phyloP scores from a whole-genome alignment of 2,888 invertebrate species.

The Caenorhabditis macrosperma region DNA sequence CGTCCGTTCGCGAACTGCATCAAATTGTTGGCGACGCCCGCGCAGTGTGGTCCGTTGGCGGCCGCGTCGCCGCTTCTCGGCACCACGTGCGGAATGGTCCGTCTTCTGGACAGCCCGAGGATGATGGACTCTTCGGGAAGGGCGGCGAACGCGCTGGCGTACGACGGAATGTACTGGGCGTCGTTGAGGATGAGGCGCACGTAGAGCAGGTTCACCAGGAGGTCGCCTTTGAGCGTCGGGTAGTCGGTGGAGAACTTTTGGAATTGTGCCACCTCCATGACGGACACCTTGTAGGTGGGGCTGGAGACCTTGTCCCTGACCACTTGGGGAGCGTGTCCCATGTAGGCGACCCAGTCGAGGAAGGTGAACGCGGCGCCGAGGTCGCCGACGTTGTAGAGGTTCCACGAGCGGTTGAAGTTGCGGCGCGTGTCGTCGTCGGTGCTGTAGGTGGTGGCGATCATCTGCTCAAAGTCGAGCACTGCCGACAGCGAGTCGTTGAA shows the following conservation, averaged over 20 bases:
- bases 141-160: slow-evolving; percentile 29
- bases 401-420: slow-evolving; percentile 54
- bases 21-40: slow-evolving; percentile 57
- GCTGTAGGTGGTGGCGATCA: slow-evolving; percentile 56
- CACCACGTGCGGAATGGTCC: slow-evolving; percentile 41
- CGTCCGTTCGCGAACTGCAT: slow-evolving; percentile 74
- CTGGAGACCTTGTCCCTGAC: slow-evolving; percentile 25
- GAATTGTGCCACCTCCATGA: slow-evolving; percentile 51
- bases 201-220: slow-evolving; percentile 66
- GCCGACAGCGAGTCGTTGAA: slow-evolving; percentile 23
- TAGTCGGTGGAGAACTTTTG: slow-evolving; percentile 32
- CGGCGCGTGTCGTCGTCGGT: slow-evolving; percentile 60
- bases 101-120: slow-evolving; percentile 54
- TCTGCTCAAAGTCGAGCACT: slow-evolving; percentile 61
- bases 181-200: slow-evolving; percentile 64
- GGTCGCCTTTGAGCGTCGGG: slow-evolving; percentile 13
- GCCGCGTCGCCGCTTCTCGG: slow-evolving; percentile 8
- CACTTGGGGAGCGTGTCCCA: slow-evolving; percentile 28
- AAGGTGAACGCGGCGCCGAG: slow-evolving; percentile 42
- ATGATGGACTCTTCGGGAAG: slow-evolving; percentile 43
- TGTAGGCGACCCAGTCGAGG: slow-evolving; percentile 61
- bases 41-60: slow-evolving; percentile 46
- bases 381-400: slow-evolving; percentile 27
- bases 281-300: slow-evolving; percentile 26
- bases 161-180: slow-evolving; percentile 62